phyloP scores from a whole-genome alignment of 2,888 invertebrate genomes.

The Mycalesis mineus region DNA sequence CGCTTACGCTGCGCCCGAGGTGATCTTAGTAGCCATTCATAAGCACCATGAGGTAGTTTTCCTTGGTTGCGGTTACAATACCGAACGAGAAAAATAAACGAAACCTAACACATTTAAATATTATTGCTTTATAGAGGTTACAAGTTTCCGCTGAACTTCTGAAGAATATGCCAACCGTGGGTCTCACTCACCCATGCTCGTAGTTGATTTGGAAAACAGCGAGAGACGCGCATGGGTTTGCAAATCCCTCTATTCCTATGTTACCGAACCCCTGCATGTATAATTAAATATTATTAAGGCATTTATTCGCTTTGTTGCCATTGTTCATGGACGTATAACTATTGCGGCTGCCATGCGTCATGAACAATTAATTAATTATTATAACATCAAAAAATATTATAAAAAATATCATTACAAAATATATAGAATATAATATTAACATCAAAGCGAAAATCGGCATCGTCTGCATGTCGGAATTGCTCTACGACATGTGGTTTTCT shows the following conservation, averaged over 20 bases:
- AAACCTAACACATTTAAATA: conserved; percentile 23
- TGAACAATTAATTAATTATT: conserved; percentile 18
- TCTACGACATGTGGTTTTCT: background rate
- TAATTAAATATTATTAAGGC: background rate
- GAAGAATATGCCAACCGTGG: background rate
- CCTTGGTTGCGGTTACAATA: conserved; percentile 26
- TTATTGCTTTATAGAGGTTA: conserved; percentile 27
- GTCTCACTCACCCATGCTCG: background rate
- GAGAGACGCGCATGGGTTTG: background rate
- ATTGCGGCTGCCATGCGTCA: conserved; percentile 17
- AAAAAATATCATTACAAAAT: conserved; percentile 17
- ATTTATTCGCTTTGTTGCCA: background rate
- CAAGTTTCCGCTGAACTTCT: conserved; percentile 12
- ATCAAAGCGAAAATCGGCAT: conserved; percentile 19
- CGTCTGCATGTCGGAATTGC: background rate
- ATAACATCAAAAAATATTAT: conserved; percentile 21
- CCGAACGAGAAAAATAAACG: conserved; percentile 8
- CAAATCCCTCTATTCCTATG: background rate
- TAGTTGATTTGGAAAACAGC: too few species aligned
- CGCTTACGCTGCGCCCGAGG: background rate
- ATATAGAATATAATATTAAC: conserved; percentile 15
- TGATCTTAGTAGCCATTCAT: conserved; percentile 3
- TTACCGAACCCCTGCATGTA: background rate
- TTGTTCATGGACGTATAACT: conserved; percentile 12
- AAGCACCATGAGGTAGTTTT: conserved; percentile 28